Conservation (phyloP, 2,888 invertebrate genomes). For the Drosophila pullipes region DNA sequence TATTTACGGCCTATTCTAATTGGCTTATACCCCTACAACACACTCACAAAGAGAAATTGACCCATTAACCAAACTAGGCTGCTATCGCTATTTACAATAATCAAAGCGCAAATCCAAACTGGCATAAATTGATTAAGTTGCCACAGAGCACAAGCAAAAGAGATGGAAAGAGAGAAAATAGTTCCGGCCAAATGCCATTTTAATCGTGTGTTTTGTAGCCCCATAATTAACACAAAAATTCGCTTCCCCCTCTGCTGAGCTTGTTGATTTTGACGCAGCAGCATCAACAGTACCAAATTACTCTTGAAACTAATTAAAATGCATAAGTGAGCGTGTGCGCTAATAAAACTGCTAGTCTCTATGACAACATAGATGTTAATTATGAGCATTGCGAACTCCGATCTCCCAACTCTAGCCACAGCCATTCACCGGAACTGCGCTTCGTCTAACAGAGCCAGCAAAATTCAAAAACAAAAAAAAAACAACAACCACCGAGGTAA, state of each 20-base stretch:
- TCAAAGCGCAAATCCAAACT: conserved; percentile 39
- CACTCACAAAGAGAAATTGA: conserved; percentile 3
- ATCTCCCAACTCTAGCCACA: conserved; percentile 37
- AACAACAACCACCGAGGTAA: conserved; percentile 36
- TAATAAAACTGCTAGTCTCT: conserved; percentile 11
- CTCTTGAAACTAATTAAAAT: conserved; percentile 71
- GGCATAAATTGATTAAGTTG: conserved; percentile 63
- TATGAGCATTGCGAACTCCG: conserved; percentile 39
- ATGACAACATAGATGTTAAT: conserved; percentile 61
- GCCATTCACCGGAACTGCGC: conserved; percentile 72
- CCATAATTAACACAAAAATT: conserved; percentile 58
- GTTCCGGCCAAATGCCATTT: conserved; percentile 43
- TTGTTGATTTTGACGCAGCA: conserved; percentile 2
- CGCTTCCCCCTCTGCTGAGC: background rate
- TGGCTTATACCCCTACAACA: conserved; percentile 27
- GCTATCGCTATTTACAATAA: conserved; percentile 64
- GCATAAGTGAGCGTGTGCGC: conserved; percentile 41
- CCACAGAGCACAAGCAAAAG: conserved; percentile 1
- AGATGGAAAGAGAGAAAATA: background rate
- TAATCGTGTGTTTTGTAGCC: conserved; percentile 58
- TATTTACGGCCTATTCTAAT: conserved; percentile 32
- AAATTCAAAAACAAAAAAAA: background rate
- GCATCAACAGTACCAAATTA: conserved; percentile 37
- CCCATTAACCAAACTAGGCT: conserved; percentile 42
- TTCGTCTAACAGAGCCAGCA: conserved; percentile 52